Conservation (phyloP, 1,140 invertebrate genomes). For the Drosophila willistoni region DNA sequence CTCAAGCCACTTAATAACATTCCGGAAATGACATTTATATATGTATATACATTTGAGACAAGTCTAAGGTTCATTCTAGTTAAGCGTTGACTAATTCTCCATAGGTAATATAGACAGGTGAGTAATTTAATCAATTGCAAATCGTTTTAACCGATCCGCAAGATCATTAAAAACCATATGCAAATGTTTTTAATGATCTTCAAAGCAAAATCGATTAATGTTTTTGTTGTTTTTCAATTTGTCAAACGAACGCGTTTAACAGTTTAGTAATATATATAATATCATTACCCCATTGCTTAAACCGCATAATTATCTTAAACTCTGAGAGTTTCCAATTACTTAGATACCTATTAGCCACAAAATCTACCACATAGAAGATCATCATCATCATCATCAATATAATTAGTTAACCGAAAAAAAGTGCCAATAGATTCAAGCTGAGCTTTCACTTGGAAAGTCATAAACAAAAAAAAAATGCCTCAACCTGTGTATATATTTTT, state of each 20-base stretch:
- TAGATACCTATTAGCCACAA: slow-evolving; percentile 46
- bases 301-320: slow-evolving; percentile 44
- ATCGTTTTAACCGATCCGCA: slow-evolving; percentile 36
- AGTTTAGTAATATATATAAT: slow-evolving; percentile 1
- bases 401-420: slow-evolving; percentile 25
- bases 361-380: slow-evolving; percentile 7
- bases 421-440: slow-evolving; percentile 29
- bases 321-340: slow-evolving; percentile 32
- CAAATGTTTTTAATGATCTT: not conserved
- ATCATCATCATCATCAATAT: slow-evolving; percentile 29
- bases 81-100: not conserved
- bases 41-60: not conserved
- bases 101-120: slow-evolving; percentile 10
- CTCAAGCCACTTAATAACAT: no score
- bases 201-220: slow-evolving; percentile 45
- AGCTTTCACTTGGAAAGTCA: slow-evolving; percentile 57
- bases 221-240: slow-evolving; percentile 49
- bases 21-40: not conserved
- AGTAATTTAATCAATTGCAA: slow-evolving; percentile 25
- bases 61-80: not conserved
- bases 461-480: slow-evolving; percentile 31
- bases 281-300: slow-evolving; percentile 14
- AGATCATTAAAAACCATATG: slow-evolving; percentile 31
- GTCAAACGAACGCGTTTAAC: slow-evolving; percentile 28
- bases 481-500: slow-evolving; percentile 17